Base-by-base conservation (phyloP, 2,888 invertebrate species). In the Xestia c-nigrum region DNA sequence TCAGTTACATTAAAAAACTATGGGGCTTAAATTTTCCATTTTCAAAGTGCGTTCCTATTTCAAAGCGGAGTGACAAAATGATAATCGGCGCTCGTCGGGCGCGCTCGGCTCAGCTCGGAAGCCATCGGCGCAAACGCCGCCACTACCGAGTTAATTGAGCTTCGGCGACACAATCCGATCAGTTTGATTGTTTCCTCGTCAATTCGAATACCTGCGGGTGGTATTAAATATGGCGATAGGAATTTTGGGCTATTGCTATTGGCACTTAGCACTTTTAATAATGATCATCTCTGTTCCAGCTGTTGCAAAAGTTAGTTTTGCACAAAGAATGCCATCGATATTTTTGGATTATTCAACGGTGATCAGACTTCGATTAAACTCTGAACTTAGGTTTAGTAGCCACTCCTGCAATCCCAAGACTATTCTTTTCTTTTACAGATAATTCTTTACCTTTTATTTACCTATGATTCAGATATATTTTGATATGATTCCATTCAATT, bases 111-210 rank as follows among this genome's bases (percentile, higher is more conserved):
- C 46, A 73, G 31, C 47, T 66, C 75, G 70, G 55, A 21, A 10
- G 61, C 72, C 78, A 74, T 85, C 80, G 75, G 77, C 84, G 84
- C 82, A 77, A 82, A 84, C 86, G 86, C 72, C 68, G 78, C 68
- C 73, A 70, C 69, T 74, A 64, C 57, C 75, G 69, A 83, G 71
- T 69, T 84, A 88, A 87, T 88, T 88, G 85, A 86, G 81, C 83
- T 77, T 79, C 70, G 71, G 81, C 76, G 72, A 77, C 80, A 81
- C 79, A 90, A 90, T 88, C 89, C 85, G 89, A 90, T 90, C 88
- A 87, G 81, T 82, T 79, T 85, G 87, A 90, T 90, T 89, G 90
- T 87, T 80, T 89, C 72, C 80, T 80, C 81, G 78, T 84, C 84
- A 83, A 78, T 86, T 87, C 72, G 73, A 78, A 85, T 85, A 85